Percentiles rank a stretch among this genome's conserved stretches.
Evolutionary conservation across 2,113 vertebrate genomes (phyloP).

Genomic region (Pongo pygmaeus): DNA sequence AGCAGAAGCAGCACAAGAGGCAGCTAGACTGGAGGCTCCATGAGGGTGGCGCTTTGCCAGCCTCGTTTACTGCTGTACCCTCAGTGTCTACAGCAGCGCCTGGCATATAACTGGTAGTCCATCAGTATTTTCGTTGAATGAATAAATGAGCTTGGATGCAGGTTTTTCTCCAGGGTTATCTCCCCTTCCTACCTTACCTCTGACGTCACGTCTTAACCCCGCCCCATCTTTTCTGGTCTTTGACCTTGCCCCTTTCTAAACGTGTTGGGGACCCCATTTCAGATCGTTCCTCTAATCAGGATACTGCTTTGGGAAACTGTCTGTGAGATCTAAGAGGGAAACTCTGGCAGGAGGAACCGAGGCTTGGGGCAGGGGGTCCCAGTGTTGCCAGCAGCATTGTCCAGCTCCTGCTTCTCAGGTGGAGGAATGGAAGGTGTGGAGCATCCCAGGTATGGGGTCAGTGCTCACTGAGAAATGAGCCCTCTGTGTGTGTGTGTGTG

Average conservation of each 20-base stretch:
- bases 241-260: not conserved
- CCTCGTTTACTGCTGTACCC: not conserved
- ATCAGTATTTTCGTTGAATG: not conserved
- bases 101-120: not conserved
- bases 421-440: not conserved
- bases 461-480: not conserved
- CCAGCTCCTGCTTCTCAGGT: not conserved
- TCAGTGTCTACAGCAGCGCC: not conserved
- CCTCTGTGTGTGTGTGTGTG: too few relatives aligned
- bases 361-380: not conserved
- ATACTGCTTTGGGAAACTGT: not conserved
- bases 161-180: not conserved
- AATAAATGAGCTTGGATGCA: not conserved
- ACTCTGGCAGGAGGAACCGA: not conserved
- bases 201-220: not conserved
- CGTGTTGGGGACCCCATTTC: not conserved
- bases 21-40: not conserved
- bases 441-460: not conserved
- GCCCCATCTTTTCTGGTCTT: not conserved
- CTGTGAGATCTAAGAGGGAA: not conserved
- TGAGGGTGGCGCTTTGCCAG: not conserved
- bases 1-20: not conserved
- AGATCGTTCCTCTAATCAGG: not conserved
- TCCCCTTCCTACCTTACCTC: not conserved
- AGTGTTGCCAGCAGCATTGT: fast-evolving